Evolutionary conservation across 2,797 vertebrate genomes (phyloP).

Genomic region (Falco cherrug): DNA sequence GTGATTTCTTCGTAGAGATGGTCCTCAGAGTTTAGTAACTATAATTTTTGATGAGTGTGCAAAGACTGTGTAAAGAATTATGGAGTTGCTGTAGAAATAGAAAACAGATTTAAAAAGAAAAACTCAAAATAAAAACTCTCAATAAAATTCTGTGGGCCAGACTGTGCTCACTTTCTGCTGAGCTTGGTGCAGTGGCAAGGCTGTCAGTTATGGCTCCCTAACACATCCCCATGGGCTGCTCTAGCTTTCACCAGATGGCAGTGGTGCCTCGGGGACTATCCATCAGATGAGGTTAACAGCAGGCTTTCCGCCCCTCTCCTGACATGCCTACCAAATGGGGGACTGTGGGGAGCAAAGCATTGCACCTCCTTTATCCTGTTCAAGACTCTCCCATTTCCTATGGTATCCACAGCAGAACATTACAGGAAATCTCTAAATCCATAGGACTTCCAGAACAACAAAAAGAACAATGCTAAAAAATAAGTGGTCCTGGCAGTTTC

Average conservation of each 20-base stretch:
- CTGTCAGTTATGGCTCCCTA: slow-evolving; percentile 28
- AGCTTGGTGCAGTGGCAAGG: not conserved
- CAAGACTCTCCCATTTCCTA: not conserved
- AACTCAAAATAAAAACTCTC: not conserved
- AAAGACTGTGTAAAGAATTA: not conserved
- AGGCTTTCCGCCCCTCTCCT: slow-evolving; percentile 33
- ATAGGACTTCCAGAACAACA: not conserved
- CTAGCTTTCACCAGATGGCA: slow-evolving; percentile 62
- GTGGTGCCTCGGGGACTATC: slow-evolving; percentile 67
- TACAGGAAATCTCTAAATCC: not conserved
- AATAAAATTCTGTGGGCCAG: not conserved
- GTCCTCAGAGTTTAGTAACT: not conserved
- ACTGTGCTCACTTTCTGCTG: not conserved
- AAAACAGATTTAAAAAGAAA: not conserved
- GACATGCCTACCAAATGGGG: not conserved
- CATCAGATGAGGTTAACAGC: slow-evolving; percentile 40
- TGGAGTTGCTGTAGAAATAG: not conserved
- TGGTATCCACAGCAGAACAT: not conserved
- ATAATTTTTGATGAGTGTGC: not conserved
- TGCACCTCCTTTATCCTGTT: not conserved
- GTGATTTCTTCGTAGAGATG: not conserved
- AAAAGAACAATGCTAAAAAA: not conserved
- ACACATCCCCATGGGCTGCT: slow-evolving; percentile 35
- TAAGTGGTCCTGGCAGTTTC: not conserved
- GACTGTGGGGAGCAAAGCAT: not conserved